These are phyloP conservation scores for Linurgus olivaceus DNA, from an alignment of 2,797 vertebrate species.

Conservation along the genomic window DNA sequence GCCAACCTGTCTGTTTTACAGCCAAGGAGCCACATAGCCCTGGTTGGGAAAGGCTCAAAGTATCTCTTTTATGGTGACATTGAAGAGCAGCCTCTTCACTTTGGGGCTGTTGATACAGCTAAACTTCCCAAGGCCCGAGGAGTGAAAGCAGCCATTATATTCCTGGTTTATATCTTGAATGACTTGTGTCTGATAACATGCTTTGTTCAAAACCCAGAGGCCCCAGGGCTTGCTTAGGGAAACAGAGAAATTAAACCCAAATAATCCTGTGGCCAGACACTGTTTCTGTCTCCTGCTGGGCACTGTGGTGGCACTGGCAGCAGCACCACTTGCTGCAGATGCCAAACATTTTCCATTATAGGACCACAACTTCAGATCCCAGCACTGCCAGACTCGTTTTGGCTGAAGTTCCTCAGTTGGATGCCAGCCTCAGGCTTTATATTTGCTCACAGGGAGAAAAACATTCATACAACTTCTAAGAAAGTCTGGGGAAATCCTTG, in stretches of 20 bases:
- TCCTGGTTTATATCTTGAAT: neutral
- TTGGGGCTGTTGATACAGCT: neutral
- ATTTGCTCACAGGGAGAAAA: neutral
- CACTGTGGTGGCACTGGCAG: neutral
- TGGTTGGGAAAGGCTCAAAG: neutral
- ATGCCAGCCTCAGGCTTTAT: slow-evolving; percentile 1
- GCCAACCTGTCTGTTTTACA: slow-evolving; percentile 26
- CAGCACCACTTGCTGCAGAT: neutral
- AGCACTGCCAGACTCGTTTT: slow-evolving; percentile 19
- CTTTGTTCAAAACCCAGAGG: neutral
- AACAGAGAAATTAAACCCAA: neutral
- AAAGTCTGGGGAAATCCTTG: neutral
- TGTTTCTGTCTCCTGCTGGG: neutral
- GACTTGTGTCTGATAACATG: neutral
- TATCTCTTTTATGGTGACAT: neutral
- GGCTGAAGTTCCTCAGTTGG: slow-evolving; percentile 21
- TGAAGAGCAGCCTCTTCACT: neutral
- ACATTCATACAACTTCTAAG: neutral
- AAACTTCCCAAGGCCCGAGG: neutral
- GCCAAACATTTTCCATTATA: neutral
- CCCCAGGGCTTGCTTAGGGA: neutral
- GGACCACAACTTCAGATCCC: slow-evolving; percentile 1
- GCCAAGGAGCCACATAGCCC: neutral
- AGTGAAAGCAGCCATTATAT: neutral
- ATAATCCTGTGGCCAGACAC: neutral